These are phyloP conservation scores for Ahaetulla prasina DNA, from an alignment of 2,113 vertebrate species.

Conservation along the genomic window DNA sequence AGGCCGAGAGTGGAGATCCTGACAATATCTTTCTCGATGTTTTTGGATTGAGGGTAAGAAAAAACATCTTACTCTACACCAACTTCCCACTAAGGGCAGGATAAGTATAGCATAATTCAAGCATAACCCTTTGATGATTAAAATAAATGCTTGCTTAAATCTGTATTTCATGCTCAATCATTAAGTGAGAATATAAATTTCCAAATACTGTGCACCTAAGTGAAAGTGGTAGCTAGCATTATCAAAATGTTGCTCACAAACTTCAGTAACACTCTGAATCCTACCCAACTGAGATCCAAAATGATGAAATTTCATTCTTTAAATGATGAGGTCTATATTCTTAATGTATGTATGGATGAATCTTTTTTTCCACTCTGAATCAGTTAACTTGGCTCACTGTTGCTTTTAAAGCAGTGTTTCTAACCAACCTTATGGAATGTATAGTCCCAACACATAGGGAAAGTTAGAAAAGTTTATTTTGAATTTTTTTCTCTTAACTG, in stretches of 20 bases:
- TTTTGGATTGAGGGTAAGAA: background rate
- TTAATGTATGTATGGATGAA: background rate
- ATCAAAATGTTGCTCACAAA: background rate
- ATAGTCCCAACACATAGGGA: background rate
- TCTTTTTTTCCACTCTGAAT: constrained; percentile 12
- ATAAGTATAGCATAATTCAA: background rate
- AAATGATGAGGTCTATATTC: background rate
- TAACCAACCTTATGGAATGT: background rate
- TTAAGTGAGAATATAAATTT: background rate
- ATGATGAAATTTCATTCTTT: background rate
- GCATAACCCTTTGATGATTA: background rate
- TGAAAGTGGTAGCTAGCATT: background rate
- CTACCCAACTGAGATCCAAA: background rate
- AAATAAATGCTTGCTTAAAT: background rate
- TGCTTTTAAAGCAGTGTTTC: background rate
- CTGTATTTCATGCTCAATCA: background rate
- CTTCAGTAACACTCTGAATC: background rate
- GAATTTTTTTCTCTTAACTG: background rate
- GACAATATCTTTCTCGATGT: too few species aligned
- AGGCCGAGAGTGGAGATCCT: too few species aligned
- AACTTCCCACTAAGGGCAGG: background rate
- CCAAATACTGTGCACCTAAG: background rate
- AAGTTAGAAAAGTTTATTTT: background rate
- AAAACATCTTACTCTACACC: background rate
- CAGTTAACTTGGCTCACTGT: background rate